phyloP scores from a whole-genome alignment of 2,888 invertebrate species.

The Pollenia labialis region DNA sequence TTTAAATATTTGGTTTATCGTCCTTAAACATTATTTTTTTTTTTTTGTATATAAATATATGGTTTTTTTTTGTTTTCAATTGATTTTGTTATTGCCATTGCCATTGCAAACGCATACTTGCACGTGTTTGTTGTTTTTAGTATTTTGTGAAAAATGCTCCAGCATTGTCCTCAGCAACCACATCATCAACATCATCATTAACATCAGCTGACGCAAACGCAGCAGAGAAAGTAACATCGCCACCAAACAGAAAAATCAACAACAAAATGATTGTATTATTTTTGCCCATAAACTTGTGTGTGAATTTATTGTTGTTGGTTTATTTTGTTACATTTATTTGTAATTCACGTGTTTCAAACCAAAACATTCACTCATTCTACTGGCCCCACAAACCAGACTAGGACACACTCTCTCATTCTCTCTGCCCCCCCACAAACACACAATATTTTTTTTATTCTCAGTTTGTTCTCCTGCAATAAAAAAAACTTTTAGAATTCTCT shows the following conservation, averaged over 20 bases:
- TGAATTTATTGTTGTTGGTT: constrained; percentile 42
- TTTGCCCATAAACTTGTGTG: constrained; percentile 44
- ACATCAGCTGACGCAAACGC: constrained; percentile 16
- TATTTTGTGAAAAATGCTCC: constrained; percentile 28
- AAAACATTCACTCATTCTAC: constrained; percentile 50
- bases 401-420: background rate
- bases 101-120: constrained; percentile 52
- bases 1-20: constrained; percentile 51
- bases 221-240: constrained; percentile 38
- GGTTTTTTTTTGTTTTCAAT: background rate
- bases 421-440: background rate
- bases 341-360: constrained; percentile 71
- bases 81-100: constrained; percentile 40
- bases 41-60: background rate
- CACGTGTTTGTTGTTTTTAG: constrained; percentile 67
- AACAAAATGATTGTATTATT: constrained; percentile 33
- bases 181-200: constrained; percentile 44
- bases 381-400: background rate
- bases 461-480: constrained; percentile 48
- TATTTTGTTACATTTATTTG: constrained; percentile 70
- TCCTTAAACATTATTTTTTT: constrained; percentile 38
- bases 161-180: constrained; percentile 33
- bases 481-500: constrained; percentile 44
- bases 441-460: constrained; percentile 11
- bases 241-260: background rate